Evolutionary conservation across 1,140 invertebrate species (phyloP).

Genomic region (Drosophila sucinea): DNA sequence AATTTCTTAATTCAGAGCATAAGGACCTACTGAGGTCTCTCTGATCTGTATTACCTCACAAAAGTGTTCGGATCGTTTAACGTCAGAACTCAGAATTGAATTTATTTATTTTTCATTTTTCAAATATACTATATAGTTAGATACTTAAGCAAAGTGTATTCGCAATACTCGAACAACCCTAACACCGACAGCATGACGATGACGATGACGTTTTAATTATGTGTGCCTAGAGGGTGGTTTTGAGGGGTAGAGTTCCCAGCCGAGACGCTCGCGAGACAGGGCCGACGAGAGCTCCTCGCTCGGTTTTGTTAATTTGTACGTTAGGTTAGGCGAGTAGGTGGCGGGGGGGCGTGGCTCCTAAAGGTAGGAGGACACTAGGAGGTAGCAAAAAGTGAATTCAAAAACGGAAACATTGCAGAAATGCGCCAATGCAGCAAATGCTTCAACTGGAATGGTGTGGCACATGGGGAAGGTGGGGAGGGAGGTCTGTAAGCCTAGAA

Average conservation of each 20-base stretch:
- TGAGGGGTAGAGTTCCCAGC: conserved; percentile 37
- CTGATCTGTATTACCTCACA: too few relatives aligned
- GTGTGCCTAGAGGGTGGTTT: conserved; percentile 61
- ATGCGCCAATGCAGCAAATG: conserved; percentile 78
- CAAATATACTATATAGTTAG: neutral
- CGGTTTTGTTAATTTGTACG: conserved; percentile 57
- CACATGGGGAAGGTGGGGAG: neutral
- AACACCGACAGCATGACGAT: conserved; percentile 25
- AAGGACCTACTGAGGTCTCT: too few relatives aligned
- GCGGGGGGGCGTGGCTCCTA: neutral
- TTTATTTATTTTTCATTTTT: too few relatives aligned
- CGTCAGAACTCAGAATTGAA: too few relatives aligned
- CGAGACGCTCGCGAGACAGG: conserved; percentile 73
- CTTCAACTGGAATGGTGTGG: conserved; percentile 19
- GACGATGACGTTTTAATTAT: conserved; percentile 79
- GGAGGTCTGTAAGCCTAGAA: conserved; percentile 19
- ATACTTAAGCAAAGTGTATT: conserved; percentile 28
- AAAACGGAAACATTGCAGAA: conserved; percentile 79
- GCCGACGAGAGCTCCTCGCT: conserved; percentile 46
- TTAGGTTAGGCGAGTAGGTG: conserved; percentile 2
- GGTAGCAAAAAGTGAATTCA: conserved; percentile 76
- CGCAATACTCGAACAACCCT: conserved; percentile 70
- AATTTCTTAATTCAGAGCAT: too few relatives aligned
- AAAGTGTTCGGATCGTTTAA: too few relatives aligned
- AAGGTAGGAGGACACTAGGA: neutral